Percentiles rank a stretch among this genome's conserved stretches.
phyloP scores from a whole-genome alignment of 2,888 invertebrate genomes.

The Muscina levida region DNA sequence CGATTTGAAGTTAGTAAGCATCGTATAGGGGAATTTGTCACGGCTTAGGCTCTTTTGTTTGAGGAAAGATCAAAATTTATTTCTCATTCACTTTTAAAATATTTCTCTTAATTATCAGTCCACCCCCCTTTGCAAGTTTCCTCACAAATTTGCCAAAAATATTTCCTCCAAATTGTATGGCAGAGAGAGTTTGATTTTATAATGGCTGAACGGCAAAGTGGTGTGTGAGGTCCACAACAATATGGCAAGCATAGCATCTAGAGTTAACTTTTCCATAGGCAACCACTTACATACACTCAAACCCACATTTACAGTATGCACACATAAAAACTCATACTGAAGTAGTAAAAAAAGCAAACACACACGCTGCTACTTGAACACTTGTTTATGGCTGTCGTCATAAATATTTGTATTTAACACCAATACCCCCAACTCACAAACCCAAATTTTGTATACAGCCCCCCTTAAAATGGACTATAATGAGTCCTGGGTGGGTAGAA shows the following conservation, averaged over 20 bases:
- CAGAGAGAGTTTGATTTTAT: conserved; percentile 30
- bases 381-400: conserved; percentile 73
- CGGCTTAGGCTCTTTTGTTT: no score
- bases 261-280: conserved; percentile 21
- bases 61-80: no score
- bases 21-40: no score
- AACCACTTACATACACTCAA: neutral
- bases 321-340: conserved; percentile 17
- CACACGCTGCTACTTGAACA: conserved; percentile 67
- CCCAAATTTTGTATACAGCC: no score
- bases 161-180: conserved; percentile 6
- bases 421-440: conserved; percentile 28
- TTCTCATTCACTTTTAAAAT: no score
- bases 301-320: neutral
- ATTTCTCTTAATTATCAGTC: neutral
- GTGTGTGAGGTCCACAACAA: conserved; percentile 7
- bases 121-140: neutral
- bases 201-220: neutral
- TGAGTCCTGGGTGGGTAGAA: conserved; percentile 1
- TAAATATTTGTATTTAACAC: conserved; percentile 77
- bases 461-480: conserved; percentile 24
- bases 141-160: neutral
- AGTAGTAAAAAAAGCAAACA: neutral
- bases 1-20: no score
- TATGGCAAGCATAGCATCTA: conserved; percentile 17